phyloP scores from a whole-genome alignment of 2,113 vertebrate species.

The Sterna hirundo region DNA sequence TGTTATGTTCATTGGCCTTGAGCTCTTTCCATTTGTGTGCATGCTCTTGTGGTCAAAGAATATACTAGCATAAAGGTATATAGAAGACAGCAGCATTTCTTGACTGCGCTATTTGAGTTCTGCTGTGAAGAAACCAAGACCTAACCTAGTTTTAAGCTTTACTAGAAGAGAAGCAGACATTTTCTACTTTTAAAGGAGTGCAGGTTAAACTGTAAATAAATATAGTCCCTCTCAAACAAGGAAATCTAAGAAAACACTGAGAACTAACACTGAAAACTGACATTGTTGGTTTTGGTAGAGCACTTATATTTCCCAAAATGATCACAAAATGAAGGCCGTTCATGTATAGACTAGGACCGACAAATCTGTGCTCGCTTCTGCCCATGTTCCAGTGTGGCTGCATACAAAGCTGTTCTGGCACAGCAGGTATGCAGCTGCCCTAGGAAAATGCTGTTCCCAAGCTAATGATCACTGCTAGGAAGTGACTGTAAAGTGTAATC shows the following conservation, averaged over 20 bases:
- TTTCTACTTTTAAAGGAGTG: not conserved
- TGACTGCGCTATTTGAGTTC: not conserved
- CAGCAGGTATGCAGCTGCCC: not conserved
- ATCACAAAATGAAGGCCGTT: not conserved
- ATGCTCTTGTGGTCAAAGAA: not conserved
- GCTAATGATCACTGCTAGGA: slow-evolving; percentile 10
- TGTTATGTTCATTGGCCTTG: not conserved
- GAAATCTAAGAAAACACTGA: not conserved
- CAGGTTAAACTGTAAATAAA: not conserved
- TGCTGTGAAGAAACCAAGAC: not conserved
- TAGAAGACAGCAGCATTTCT: not conserved
- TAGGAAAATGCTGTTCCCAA: slow-evolving; percentile 4
- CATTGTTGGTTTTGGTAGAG: not conserved
- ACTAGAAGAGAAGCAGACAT: not conserved
- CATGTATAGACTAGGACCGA: not conserved
- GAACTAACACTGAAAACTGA: not conserved
- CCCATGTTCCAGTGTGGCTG: not conserved
- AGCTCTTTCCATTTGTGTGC: not conserved
- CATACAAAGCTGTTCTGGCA: not conserved
- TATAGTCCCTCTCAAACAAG: not conserved
- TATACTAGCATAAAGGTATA: not conserved
- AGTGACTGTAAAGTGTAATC: not conserved
- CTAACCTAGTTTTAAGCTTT: not conserved
- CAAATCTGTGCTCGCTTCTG: not conserved
- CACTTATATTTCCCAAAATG: not conserved